A percentile compares a stretch with the other conserved stretches of the same genome.
These are phyloP conservation scores for Drosophila sp. DNA, from an alignment of 1,140 invertebrate genomes.

Conservation along the genomic window DNA sequence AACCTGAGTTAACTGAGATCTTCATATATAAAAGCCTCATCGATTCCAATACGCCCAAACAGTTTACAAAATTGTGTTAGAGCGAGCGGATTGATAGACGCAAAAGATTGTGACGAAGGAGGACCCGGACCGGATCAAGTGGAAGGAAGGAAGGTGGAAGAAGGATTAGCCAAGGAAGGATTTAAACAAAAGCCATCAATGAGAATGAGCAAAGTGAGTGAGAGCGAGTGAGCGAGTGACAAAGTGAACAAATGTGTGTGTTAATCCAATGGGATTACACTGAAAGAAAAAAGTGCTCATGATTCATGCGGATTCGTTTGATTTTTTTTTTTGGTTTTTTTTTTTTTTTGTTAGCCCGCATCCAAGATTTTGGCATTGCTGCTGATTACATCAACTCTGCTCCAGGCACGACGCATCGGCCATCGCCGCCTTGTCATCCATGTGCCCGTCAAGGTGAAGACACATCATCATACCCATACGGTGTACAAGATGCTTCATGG, in stretches of 20 bases:
- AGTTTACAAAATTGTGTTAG: conserved; percentile 37
- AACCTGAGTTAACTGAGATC: conserved; percentile 45
- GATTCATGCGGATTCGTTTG: too few species aligned
- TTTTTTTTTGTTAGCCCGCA: neutral
- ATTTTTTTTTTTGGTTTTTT: neutral
- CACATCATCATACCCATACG: conserved; percentile 77
- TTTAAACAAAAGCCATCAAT: conserved; percentile 12
- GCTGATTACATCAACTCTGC: conserved; percentile 46
- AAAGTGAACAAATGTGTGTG: neutral
- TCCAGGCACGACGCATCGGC: conserved; percentile 55
- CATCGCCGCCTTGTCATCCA: conserved; percentile 74
- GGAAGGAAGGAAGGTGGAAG: neutral
- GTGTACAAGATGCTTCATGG: conserved; percentile 71
- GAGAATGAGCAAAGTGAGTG: conserved; percentile 60
- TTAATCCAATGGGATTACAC: too few species aligned
- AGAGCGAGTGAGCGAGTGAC: conserved; percentile 26
- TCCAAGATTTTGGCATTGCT: conserved; percentile 46
- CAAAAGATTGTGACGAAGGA: too few species aligned
- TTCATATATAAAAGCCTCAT: conserved; percentile 56
- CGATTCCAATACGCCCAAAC: conserved; percentile 45
- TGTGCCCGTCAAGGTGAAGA: conserved; percentile 76
- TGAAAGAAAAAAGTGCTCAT: too few species aligned
- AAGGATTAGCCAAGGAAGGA: conserved; percentile 42
- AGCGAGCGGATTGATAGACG: conserved; percentile 10
- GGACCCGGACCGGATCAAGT: too few species aligned